phyloP scores from a whole-genome alignment of 2,888 invertebrate genomes.

The Stomorhina lunata region DNA sequence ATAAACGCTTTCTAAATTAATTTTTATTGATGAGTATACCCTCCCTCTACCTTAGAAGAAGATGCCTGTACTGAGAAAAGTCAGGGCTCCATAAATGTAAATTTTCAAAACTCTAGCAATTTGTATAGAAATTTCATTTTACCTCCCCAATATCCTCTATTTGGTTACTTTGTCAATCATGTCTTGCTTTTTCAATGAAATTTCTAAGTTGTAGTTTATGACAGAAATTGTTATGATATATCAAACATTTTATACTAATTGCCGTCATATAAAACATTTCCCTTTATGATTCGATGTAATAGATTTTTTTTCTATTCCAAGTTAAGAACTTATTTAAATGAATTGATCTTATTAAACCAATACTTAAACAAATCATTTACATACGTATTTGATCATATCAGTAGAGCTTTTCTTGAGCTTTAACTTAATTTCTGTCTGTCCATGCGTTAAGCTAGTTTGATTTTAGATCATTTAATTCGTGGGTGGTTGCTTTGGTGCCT shows the following conservation, averaged over 20 bases:
- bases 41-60: background rate
- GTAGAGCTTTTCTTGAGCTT: background rate
- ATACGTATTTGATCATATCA: background rate
- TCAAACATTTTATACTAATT: constrained; percentile 57
- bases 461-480: constrained; percentile 45
- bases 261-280: constrained; percentile 43
- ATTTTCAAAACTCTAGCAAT: too few relatives aligned
- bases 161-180: too few relatives aligned
- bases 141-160: background rate
- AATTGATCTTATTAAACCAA: constrained; percentile 50
- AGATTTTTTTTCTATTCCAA: background rate
- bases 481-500: constrained; percentile 59
- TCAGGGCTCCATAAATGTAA: too few relatives aligned
- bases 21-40: constrained; percentile 31
- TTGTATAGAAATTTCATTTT: background rate
- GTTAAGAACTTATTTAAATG: constrained; percentile 51
- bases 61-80: background rate
- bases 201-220: background rate
- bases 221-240: constrained; percentile 1
- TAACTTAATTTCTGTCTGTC: background rate
- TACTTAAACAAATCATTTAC: background rate
- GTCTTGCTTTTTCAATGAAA: too few relatives aligned
- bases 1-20: constrained; percentile 15
- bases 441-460: background rate
- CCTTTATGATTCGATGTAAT: background rate